Evolutionary conservation across 2,113 vertebrate species (phyloP), one percentile per base, ranked within the genome.

Genomic region (Dissostichus mawsoni): DNA sequence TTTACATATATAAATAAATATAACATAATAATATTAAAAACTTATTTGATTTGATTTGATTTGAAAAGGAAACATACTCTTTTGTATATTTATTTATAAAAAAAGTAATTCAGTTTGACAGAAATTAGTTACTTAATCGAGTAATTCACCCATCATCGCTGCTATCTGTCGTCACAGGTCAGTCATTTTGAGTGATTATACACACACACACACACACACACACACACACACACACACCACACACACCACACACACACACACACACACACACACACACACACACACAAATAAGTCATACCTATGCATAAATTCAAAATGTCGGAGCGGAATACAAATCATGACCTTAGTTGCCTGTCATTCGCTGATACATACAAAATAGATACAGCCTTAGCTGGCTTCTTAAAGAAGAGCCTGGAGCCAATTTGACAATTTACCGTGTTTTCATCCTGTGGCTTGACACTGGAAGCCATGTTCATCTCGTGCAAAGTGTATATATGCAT

Each of bases 281-380:
- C 58, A 41, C 36, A 41, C 8, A 41, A 79, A 82, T 61, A 87
- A 83, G 71, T 81, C 80, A 79, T 83, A 89, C 76, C 69, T 84
- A 80, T 84, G 88, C 80, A 90, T 85, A 81, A 77, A 87, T 80
- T 82, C 68, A 76, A 73, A 18, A 69, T 55, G 45, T 66, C 45
- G 36, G 86, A 52, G n/a, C 8, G 16, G 89, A 90, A 93, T 92
- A 88, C 80, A 82, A 90, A 92, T 84, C 18, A 33, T 76, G 89
- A 91, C 90, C 89, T 86, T n/a, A 16, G 71, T 68, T 78, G 71
- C 52, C 73, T 76, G 80, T 82, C 73, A 44, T 13, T 0, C 5
- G 23, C 69, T 71, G 86, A 90, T 87, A 86, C 83, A 78, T 58
- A 84, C 64, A 33, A 85, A 89, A 77, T 51, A 78, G 79, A 86